Evolutionary conservation across 2,797 vertebrate genomes (phyloP), one percentile per base, ranked within the genome.

Genomic region (Ispidina lecontei): DNA sequence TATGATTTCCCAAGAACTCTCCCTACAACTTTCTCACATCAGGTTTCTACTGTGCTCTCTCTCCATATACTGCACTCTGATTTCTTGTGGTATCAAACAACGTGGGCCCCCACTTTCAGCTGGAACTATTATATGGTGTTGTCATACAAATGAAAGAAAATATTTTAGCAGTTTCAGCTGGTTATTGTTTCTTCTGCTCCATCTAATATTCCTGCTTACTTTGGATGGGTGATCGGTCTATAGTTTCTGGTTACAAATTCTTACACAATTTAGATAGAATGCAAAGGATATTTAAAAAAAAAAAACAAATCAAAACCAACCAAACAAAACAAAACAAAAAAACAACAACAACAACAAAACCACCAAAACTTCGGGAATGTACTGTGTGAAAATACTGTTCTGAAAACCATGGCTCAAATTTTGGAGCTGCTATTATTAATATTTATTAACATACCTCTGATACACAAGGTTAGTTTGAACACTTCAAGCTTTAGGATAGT

Each of bases 381-480:
- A 46, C 20, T 56, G 8, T 80, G 64, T 60, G 56, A 70, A 91
- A 92, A 84, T 79, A 70, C 11, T 71, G 87, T 37, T 70, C 54
- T 68, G 62, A 76, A 74, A 87, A 41, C 13, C 6, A 2, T 19
- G 14, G 35, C 12, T 33, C 44, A 63, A 39, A 82, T n/a, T 73
- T 14, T 51, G 22, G 44, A 82, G 52, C 14, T 0, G 0, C 14
- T 59, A 12, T n/a, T 33, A 21, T 23, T 52, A 68, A 31, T 20
- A 19, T 62, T 73, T 89, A 65, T 33, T 68, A 71, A 64, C 19
- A 25, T 29, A 58, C 2, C 8, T 65, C 51, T 35, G 14, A 52
- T 28, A 9, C 15, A 35, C 22, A 68, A 65, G 13, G 8, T 68
- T 60, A 52, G 18, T 52, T 76, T 84, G 33, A 68, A 26, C 2